These are phyloP conservation scores for Diaprepes abbreviatus DNA, from an alignment of 2,888 invertebrate species.

Conservation along the genomic window DNA sequence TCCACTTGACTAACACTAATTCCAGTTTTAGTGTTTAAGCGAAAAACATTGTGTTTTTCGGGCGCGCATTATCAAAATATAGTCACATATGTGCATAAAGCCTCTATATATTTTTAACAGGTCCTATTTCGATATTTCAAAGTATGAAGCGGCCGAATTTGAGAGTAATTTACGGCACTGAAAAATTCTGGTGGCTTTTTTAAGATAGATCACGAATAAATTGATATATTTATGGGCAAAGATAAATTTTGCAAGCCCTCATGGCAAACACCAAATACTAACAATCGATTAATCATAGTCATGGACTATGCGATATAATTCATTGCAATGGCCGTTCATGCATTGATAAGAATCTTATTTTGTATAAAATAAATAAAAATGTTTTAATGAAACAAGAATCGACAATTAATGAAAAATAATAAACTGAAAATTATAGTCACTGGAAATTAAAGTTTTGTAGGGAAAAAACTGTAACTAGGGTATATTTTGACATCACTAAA, in stretches of 20 bases:
- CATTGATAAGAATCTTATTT: conserved; percentile 29
- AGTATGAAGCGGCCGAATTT: conserved; percentile 1
- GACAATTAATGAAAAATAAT: too few relatives aligned
- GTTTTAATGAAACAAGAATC: too few relatives aligned
- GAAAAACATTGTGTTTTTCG: conserved; percentile 22
- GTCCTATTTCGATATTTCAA: neutral
- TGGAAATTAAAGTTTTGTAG: too few relatives aligned
- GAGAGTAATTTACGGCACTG: conserved; percentile 20
- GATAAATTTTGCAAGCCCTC: conserved; percentile 27
- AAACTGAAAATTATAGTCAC: too few relatives aligned
- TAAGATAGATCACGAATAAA: conserved; percentile 27
- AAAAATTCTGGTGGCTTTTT: conserved; percentile 12
- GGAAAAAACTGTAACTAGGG: too few relatives aligned
- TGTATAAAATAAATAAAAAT: too few relatives aligned
- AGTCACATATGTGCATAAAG: conserved; percentile 14
- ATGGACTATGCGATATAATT: conserved; percentile 29
- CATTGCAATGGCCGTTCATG: conserved; percentile 20
- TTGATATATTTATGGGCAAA: conserved; percentile 35
- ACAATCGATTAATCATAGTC: conserved; percentile 37
- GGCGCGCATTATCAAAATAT: conserved; percentile 9
- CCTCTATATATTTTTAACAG: conserved; percentile 1
- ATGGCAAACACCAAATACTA: conserved; percentile 28
- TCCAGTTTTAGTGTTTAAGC: conserved; percentile 38
- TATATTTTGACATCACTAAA: too few relatives aligned
- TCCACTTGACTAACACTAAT: conserved; percentile 34